Conservation (phyloP, 2,113 vertebrate species). For the Monarcha castaneiventris region DNA sequence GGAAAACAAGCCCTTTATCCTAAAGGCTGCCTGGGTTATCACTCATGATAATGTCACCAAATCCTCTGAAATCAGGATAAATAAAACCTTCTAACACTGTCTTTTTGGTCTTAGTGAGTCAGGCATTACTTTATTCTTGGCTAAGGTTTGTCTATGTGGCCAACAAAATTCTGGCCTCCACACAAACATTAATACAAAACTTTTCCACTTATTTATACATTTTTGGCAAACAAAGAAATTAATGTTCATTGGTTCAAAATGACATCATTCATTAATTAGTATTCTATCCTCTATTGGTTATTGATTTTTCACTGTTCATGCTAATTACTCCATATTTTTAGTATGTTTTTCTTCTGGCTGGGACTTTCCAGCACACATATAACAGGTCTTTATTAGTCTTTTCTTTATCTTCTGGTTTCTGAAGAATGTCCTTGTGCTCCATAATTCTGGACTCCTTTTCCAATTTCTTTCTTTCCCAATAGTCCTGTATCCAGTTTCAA, state of each 20-base stretch:
- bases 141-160: not conserved
- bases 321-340: not conserved
- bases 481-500: not conserved
- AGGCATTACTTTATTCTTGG: not conserved
- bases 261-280: not conserved
- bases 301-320: not conserved
- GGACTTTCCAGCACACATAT: not conserved
- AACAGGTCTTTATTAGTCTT: fast-evolving
- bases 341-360: not conserved
- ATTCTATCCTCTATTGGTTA: not conserved
- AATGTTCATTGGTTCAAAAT: not conserved
- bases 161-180: not conserved
- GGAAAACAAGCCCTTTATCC: not conserved
- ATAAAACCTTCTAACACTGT: not conserved
- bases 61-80: not conserved
- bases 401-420: not conserved
- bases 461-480: too few relatives aligned
- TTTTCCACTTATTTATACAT: not conserved
- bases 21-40: not conserved
- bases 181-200: not conserved
- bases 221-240: not conserved
- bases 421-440: not conserved
- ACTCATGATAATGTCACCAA: not conserved
- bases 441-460: not conserved
- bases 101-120: not conserved